phyloP scores from a whole-genome alignment of 2,797 vertebrate species.

The Sebastes variabilis region DNA sequence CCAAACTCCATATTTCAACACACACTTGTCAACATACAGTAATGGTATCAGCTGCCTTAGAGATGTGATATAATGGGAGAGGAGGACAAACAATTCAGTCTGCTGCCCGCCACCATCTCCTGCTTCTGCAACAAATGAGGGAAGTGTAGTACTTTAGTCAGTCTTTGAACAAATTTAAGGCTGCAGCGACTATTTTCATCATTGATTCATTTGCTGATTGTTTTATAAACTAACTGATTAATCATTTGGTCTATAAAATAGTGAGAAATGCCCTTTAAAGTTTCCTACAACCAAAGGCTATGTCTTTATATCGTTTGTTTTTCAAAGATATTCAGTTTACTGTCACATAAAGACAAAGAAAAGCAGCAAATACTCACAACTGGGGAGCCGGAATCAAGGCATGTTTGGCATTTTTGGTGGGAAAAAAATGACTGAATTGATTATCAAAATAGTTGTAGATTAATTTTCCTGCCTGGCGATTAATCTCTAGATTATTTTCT shows the following conservation, averaged over 20 bases:
- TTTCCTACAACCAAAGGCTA: too few relatives aligned
- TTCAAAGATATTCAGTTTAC: not conserved
- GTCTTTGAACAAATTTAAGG: too few relatives aligned
- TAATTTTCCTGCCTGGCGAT: not conserved
- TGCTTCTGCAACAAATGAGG: not conserved
- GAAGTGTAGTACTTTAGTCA: not conserved
- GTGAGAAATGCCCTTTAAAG: not conserved
- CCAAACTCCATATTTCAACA: constrained; percentile 55
- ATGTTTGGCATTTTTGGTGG: not conserved
- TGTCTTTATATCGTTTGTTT: not conserved
- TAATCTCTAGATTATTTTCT: too few relatives aligned
- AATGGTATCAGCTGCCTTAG: constrained; percentile 37
- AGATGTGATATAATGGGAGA: constrained; percentile 37
- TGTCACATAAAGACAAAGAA: not conserved
- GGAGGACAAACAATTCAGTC: constrained; percentile 24
- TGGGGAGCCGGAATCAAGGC: not conserved
- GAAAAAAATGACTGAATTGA: not conserved
- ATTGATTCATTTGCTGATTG: not conserved
- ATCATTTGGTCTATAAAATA: not conserved
- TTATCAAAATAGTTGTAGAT: not conserved
- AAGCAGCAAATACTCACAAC: not conserved
- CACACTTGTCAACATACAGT: constrained; percentile 42
- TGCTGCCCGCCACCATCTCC: not conserved
- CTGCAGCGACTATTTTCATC: not conserved
- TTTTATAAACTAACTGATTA: not conserved